Percentiles rank a stretch among this genome's conserved stretches.
phyloP scores from a whole-genome alignment of 1,140 invertebrate species.

The Bemisia tabaci region DNA sequence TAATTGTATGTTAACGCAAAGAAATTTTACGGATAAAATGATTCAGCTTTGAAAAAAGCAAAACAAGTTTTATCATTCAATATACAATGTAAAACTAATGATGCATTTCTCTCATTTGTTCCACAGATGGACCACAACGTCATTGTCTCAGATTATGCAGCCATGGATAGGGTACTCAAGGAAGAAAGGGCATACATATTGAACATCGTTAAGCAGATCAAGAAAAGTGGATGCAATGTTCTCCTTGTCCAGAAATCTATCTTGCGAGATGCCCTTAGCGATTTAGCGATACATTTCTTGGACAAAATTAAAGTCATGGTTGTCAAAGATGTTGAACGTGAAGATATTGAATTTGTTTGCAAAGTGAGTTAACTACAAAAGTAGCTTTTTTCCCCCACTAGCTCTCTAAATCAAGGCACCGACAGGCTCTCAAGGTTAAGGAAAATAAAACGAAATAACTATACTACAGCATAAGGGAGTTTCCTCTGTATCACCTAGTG shows the following conservation, averaged over 20 bases:
- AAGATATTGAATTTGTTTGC: slow-evolving; percentile 95
- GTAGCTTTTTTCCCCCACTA: too few relatives aligned
- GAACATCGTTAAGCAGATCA: slow-evolving; percentile 98
- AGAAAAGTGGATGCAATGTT: slow-evolving; percentile 96
- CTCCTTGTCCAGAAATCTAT: slow-evolving; percentile 98
- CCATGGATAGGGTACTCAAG: slow-evolving; percentile 97
- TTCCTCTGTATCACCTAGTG: too few relatives aligned
- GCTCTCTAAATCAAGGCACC: too few relatives aligned
- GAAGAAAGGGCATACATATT: slow-evolving; percentile 97
- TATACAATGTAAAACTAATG: too few relatives aligned
- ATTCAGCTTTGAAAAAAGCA: neutral
- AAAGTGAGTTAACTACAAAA: slow-evolving; percentile 42
- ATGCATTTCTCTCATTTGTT: slow-evolving; percentile 4
- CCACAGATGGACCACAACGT: slow-evolving; percentile 96
- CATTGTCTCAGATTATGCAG: slow-evolving; percentile 94
- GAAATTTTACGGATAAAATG: neutral
- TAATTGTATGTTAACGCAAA: neutral
- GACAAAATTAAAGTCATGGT: slow-evolving; percentile 99
- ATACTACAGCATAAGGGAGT: too few relatives aligned
- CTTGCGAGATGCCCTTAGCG: slow-evolving; percentile 90
- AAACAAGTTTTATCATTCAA: neutral
- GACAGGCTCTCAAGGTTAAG: too few relatives aligned
- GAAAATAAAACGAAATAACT: too few relatives aligned
- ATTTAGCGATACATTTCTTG: slow-evolving; percentile 93
- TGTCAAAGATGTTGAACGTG: slow-evolving; percentile 92